A percentile compares a stretch with the other conserved stretches of the same genome.
Evolutionary conservation across 1,140 invertebrate species (phyloP).

Genomic region (Drosophila biarmipes): DNA sequence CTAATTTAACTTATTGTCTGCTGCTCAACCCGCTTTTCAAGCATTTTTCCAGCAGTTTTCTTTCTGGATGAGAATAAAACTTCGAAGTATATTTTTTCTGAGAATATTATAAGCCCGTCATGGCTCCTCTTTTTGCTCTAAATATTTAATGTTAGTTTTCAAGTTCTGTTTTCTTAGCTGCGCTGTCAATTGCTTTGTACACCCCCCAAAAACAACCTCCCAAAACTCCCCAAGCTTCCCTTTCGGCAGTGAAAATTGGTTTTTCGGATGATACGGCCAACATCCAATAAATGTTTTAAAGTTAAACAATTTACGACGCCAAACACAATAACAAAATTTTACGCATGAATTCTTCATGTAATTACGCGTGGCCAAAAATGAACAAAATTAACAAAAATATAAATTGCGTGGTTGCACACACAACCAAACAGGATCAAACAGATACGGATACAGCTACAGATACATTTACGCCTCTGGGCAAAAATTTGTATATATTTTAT

Average conservation of each 20-base stretch:
- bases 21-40: slow-evolving; percentile 18
- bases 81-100: too few relatives aligned
- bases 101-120: not conserved
- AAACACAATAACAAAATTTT: slow-evolving; percentile 62
- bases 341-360: slow-evolving; percentile 78
- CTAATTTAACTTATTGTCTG: slow-evolving; percentile 67
- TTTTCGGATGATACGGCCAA: slow-evolving; percentile 14
- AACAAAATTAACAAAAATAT: slow-evolving; percentile 66
- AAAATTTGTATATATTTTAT: not conserved
- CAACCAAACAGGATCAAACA: slow-evolving; percentile 16
- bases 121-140: slow-evolving; percentile 19
- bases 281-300: slow-evolving; percentile 59
- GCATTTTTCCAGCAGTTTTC: slow-evolving; percentile 1
- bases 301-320: slow-evolving; percentile 48
- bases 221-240: not conserved
- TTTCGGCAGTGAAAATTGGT: slow-evolving; percentile 30
- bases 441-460: too few relatives aligned
- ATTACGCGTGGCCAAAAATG: slow-evolving; percentile 68
- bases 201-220: not conserved
- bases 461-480: slow-evolving; percentile 18
- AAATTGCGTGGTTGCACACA: slow-evolving; percentile 48
- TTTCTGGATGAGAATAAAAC: too few relatives aligned
- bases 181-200: slow-evolving; percentile 26
- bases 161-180: slow-evolving; percentile 19
- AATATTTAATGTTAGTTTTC: slow-evolving; percentile 45